Conservation (phyloP, 2,113 vertebrate genomes). For the Corythornis vintsioides region DNA sequence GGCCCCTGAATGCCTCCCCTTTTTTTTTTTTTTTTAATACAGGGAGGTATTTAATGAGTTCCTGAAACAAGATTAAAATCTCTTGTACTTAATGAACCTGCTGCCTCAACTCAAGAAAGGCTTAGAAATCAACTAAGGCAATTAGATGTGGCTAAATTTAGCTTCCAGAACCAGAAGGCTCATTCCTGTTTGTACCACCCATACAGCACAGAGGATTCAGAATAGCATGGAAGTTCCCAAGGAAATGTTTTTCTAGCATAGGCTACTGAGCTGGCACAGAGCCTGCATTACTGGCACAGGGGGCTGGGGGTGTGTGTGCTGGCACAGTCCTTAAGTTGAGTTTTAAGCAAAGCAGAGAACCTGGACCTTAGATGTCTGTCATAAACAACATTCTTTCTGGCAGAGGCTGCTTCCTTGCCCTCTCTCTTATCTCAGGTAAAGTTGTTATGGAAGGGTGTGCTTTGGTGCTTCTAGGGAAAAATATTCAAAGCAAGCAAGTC, state of each 20-base stretch:
- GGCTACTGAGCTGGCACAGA: neutral
- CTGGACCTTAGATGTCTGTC: neutral
- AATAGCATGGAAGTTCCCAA: slow-evolving; percentile 10
- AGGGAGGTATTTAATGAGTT: neutral
- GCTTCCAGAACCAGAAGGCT: slow-evolving; percentile 12
- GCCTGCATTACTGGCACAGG: neutral
- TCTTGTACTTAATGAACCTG: slow-evolving; percentile 48
- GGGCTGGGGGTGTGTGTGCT: neutral
- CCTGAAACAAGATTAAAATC: slow-evolving; percentile 49
- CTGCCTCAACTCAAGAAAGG: slow-evolving; percentile 31
- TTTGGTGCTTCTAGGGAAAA: neutral
- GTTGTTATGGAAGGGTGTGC: neutral
- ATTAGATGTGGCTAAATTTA: slow-evolving; percentile 47
- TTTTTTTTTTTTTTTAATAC: neutral
- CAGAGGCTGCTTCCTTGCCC: neutral
- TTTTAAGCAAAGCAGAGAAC: neutral
- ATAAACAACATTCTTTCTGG: neutral
- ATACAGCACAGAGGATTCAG: neutral
- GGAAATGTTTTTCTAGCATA: neutral
- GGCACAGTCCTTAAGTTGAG: neutral
- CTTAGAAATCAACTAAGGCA: slow-evolving; percentile 55
- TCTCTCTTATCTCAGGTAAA: accelerated
- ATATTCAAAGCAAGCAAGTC: neutral
- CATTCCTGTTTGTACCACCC: slow-evolving; percentile 18
- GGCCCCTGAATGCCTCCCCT: slow-evolving; percentile 29